Evolutionary conservation across 2,888 invertebrate species (phyloP).

Genomic region (Cosmia pyralina): DNA sequence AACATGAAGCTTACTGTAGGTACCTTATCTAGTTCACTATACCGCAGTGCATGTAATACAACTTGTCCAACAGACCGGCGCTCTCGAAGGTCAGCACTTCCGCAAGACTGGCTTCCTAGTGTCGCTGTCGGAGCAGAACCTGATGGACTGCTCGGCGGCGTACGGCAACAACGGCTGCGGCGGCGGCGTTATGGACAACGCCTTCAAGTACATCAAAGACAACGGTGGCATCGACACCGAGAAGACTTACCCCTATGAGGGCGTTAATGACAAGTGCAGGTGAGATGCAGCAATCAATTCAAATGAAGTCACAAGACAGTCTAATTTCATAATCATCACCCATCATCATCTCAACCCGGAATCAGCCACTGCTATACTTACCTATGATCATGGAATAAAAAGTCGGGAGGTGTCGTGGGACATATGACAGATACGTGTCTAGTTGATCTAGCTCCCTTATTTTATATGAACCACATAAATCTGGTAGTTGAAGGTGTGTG

Average conservation of each 20-base stretch:
- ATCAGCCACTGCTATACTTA: no score
- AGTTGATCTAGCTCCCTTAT: neutral
- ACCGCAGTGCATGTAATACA: no score
- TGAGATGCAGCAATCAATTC: conserved; percentile 54
- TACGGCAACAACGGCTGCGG: conserved; percentile 98
- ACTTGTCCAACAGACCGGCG: conserved; percentile 92
- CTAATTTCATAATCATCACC: no score
- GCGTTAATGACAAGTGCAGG: conserved; percentile 93
- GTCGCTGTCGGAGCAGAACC: conserved; percentile 97
- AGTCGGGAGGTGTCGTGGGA: no score
- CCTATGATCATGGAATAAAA: no score
- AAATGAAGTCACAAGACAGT: no score
- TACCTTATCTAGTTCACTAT: conserved; percentile 1
- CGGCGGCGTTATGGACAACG: conserved; percentile 95
- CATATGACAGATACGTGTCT: no score
- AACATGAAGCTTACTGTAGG: neutral
- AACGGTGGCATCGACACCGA: conserved; percentile 98
- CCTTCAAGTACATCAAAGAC: conserved; percentile 95
- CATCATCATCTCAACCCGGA: no score
- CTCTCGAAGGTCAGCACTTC: conserved; percentile 97
- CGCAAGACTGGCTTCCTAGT: conserved; percentile 93
- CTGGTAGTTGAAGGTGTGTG: neutral
- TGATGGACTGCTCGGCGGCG: conserved; percentile 95
- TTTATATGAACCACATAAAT: neutral
- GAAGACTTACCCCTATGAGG: conserved; percentile 96